phyloP scores from a whole-genome alignment of 2,888 invertebrate species.

The Byasa hedistus region DNA sequence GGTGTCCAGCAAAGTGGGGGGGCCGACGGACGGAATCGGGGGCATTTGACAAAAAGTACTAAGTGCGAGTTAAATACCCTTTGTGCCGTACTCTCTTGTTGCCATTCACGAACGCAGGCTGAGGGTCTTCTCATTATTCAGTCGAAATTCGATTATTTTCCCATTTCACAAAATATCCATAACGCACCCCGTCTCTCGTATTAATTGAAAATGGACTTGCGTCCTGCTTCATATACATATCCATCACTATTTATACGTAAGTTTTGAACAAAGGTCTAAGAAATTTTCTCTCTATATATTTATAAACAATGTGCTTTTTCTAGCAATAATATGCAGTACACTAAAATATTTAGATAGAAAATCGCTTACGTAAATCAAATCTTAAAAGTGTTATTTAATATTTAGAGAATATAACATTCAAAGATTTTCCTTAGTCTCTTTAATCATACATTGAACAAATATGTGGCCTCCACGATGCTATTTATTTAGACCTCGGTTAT shows the following conservation, averaged over 20 bases:
- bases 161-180: conserved; percentile 79
- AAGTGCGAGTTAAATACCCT: conserved; percentile 79
- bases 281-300: too few species aligned
- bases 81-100: conserved; percentile 71
- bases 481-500: conserved; percentile 37
- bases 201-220: conserved; percentile 73
- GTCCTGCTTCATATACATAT: conserved; percentile 60
- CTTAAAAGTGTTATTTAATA: too few species aligned
- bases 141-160: conserved; percentile 79
- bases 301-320: too few species aligned
- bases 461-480: conserved; percentile 37
- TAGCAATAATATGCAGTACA: too few species aligned
- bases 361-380: too few species aligned
- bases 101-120: conserved; percentile 58
- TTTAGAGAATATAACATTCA: too few species aligned
- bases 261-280: background rate
- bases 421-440: too few species aligned
- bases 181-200: conserved; percentile 73
- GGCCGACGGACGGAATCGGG: conserved; percentile 52
- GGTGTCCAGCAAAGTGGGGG: conserved; percentile 54
- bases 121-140: conserved; percentile 78
- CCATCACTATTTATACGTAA: conserved; percentile 56
- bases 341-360: too few species aligned
- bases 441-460: conserved; percentile 32
- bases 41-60: conserved; percentile 71